Conservation (phyloP, 1,140 invertebrate species). For the Eufriesea mexicana region DNA sequence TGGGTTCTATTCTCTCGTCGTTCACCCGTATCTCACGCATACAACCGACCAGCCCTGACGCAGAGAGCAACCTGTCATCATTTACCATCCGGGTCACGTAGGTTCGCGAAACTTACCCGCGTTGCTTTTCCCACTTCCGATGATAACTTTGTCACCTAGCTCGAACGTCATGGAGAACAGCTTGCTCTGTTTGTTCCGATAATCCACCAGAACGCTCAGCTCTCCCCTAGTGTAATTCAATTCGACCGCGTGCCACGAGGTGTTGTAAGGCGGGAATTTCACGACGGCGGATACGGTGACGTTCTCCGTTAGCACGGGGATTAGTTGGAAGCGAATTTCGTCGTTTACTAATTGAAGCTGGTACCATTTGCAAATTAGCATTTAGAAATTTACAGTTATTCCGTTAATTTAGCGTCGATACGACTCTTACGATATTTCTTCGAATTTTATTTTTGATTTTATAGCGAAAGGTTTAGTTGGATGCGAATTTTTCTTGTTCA, state of each 20-base stretch:
- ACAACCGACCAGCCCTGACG: slow-evolving; percentile 92
- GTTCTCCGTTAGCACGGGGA: slow-evolving; percentile 87
- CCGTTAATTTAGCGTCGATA: too few species aligned
- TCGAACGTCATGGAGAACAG: slow-evolving; percentile 84
- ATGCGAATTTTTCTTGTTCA: too few species aligned
- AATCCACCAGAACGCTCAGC: slow-evolving; percentile 89
- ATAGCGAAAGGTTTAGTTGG: too few species aligned
- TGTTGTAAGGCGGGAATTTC: slow-evolving; percentile 88
- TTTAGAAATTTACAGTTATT: too few species aligned
- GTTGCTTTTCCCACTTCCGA: slow-evolving; percentile 88
- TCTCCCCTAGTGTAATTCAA: slow-evolving; percentile 89
- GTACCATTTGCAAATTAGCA: slow-evolving; percentile 40
- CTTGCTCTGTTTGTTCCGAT: slow-evolving; percentile 87
- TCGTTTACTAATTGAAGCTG: slow-evolving; percentile 90
- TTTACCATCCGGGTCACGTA: background rate
- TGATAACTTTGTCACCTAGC: slow-evolving; percentile 85
- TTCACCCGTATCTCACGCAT: slow-evolving; percentile 95
- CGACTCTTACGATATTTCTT: too few species aligned
- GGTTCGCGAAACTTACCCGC: slow-evolving; percentile 74
- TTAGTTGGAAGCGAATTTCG: slow-evolving; percentile 91
- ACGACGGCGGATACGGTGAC: slow-evolving; percentile 89
- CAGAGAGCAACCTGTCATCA: background rate
- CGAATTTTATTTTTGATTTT: too few species aligned
- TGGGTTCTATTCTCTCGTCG: slow-evolving; percentile 82
- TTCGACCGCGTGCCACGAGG: slow-evolving; percentile 90